phyloP scores from a whole-genome alignment of 2,113 vertebrate genomes.

The Kobus ellipsiprymnus region DNA sequence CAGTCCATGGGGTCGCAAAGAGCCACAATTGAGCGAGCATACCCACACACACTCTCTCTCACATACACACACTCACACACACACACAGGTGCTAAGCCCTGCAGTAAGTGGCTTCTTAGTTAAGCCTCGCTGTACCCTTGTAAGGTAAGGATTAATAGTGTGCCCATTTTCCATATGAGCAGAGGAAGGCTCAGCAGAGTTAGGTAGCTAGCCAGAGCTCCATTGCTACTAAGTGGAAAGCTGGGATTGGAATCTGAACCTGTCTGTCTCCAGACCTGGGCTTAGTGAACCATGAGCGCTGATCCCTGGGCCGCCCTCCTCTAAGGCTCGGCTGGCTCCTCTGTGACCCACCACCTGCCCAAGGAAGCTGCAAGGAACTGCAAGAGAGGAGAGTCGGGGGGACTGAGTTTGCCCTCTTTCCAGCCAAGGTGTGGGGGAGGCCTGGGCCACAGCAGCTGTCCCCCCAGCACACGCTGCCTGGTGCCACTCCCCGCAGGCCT shows the following conservation, averaged over 20 bases:
- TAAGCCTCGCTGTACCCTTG: not conserved
- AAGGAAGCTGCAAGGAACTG: not conserved
- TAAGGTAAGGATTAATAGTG: not conserved
- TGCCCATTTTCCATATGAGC: not conserved
- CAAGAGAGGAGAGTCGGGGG: not conserved
- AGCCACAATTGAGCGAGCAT: not conserved
- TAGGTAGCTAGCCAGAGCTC: not conserved
- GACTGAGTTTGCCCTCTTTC: not conserved
- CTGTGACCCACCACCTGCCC: not conserved
- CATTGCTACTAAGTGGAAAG: not conserved
- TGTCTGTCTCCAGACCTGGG: not conserved
- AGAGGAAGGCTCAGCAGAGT: not conserved
- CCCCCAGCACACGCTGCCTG: conserved; percentile 34
- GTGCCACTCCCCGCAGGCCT: not conserved
- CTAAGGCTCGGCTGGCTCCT: not conserved
- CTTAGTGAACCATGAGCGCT: not conserved
- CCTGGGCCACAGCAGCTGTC: conserved; percentile 7
- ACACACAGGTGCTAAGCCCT: not conserved
- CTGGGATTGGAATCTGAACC: not conserved
- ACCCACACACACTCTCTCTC: not conserved
- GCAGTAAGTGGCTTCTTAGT: not conserved
- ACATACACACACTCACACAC: not conserved
- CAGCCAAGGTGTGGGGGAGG: not conserved
- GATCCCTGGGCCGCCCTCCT: not conserved
- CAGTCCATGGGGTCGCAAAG: not conserved